phyloP scores from a whole-genome alignment of 2,113 vertebrate species.

The Scolopax mira region DNA sequence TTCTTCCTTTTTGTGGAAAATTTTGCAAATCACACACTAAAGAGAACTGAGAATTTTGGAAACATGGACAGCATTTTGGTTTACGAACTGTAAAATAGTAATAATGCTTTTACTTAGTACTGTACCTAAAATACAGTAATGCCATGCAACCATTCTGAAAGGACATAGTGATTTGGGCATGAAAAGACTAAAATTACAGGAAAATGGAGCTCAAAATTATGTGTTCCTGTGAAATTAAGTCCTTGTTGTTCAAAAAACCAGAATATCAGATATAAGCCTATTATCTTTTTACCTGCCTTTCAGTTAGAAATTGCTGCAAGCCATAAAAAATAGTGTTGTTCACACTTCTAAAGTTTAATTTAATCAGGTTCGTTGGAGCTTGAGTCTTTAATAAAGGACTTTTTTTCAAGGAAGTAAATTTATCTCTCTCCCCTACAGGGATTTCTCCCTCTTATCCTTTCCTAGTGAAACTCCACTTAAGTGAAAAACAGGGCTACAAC shows the following conservation, averaged over 20 bases:
- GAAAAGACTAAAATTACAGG: neutral
- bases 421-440: constrained; percentile 10
- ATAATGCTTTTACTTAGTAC: neutral
- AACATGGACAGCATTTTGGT: neutral
- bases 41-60: neutral
- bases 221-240: neutral
- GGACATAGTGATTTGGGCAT: neutral
- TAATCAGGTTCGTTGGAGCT: constrained; percentile 3
- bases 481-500: neutral
- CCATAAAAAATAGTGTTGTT: neutral
- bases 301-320: neutral
- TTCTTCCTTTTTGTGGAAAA: neutral
- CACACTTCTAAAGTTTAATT: constrained; percentile 24
- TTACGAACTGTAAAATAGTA: neutral
- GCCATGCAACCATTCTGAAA: neutral
- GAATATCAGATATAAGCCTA: neutral
- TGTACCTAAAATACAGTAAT: neutral
- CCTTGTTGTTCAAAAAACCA: neutral
- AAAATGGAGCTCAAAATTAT: constrained; percentile 2
- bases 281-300: neutral
- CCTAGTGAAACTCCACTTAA: neutral
- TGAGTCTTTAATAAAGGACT: neutral
- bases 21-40: neutral
- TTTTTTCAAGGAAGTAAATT: constrained; percentile 38
- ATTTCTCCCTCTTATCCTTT: constrained; percentile 9